phyloP scores from a whole-genome alignment of 2,797 vertebrate genomes.

The Peromyscus eremicus region DNA sequence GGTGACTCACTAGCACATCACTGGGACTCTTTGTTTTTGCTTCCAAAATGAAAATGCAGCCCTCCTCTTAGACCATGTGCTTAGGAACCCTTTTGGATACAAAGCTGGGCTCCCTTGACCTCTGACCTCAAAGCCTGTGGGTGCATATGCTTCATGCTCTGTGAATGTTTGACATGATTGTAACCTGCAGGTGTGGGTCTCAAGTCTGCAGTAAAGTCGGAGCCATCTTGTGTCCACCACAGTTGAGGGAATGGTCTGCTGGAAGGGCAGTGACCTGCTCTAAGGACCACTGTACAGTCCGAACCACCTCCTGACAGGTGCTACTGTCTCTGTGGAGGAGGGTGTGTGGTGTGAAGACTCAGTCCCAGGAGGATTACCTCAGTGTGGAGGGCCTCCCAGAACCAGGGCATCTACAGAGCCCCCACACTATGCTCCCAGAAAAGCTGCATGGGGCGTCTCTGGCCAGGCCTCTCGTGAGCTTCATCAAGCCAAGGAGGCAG shows the following conservation, averaged over 20 bases:
- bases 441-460: neutral
- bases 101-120: neutral
- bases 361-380: too few species aligned
- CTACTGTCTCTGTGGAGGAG: neutral
- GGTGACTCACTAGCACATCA: neutral
- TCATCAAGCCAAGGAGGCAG: neutral
- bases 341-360: neutral
- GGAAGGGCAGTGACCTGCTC: neutral
- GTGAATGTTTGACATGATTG: neutral
- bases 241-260: neutral
- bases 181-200: neutral
- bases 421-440: neutral
- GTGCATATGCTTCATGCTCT: neutral
- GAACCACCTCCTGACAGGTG: neutral
- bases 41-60: neutral
- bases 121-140: neutral
- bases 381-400: neutral
- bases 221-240: neutral
- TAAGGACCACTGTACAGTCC: neutral
- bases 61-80: neutral
- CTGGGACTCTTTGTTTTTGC: neutral
- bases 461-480: neutral
- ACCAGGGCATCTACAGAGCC: too few species aligned
- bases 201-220: neutral
- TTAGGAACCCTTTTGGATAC: neutral